Evolutionary conservation across 2,888 invertebrate genomes (phyloP).

Genomic region (Cyclophora punctaria): DNA sequence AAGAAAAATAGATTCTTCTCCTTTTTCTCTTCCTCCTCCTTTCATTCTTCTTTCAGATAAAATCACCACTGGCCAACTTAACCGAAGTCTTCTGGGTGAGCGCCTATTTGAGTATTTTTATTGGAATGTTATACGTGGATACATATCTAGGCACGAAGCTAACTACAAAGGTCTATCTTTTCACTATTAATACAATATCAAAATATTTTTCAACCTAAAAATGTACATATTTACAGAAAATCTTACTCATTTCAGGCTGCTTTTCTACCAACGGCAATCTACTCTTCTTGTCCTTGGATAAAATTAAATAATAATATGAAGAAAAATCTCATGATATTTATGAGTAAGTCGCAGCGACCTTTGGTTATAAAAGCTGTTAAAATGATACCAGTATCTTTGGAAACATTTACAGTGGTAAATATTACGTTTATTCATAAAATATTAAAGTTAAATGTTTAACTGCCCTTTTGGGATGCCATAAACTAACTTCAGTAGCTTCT

Average conservation of each 20-base stretch:
- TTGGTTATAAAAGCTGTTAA: conserved; percentile 34
- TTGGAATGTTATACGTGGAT: conserved; percentile 34
- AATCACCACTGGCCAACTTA: conserved; percentile 32
- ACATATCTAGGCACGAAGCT: conserved; percentile 44
- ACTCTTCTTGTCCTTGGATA: conserved; percentile 34
- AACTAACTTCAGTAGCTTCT: too few relatives aligned
- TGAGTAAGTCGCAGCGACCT: conserved; percentile 38
- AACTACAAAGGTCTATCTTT: conserved; percentile 25
- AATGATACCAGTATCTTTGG: conserved; percentile 37
- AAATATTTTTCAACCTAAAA: too few relatives aligned
- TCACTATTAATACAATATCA: too few relatives aligned
- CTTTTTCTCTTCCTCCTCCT: background rate
- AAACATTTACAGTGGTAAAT: conserved; percentile 44
- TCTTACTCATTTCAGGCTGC: conserved; percentile 30
- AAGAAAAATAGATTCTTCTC: too few relatives aligned
- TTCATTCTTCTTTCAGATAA: conserved; percentile 34
- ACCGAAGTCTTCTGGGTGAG: conserved; percentile 36
- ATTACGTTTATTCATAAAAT: too few relatives aligned
- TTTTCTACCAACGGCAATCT: conserved; percentile 31
- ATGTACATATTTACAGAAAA: background rate
- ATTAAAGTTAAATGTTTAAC: too few relatives aligned
- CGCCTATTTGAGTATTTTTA: conserved; percentile 30
- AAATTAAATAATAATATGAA: conserved; percentile 27
- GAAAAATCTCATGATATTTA: conserved; percentile 35
- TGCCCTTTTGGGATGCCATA: too few relatives aligned